These are phyloP conservation scores for Tetanocera ferruginea DNA, from an alignment of 2,888 invertebrate genomes.

Conservation along the genomic window DNA sequence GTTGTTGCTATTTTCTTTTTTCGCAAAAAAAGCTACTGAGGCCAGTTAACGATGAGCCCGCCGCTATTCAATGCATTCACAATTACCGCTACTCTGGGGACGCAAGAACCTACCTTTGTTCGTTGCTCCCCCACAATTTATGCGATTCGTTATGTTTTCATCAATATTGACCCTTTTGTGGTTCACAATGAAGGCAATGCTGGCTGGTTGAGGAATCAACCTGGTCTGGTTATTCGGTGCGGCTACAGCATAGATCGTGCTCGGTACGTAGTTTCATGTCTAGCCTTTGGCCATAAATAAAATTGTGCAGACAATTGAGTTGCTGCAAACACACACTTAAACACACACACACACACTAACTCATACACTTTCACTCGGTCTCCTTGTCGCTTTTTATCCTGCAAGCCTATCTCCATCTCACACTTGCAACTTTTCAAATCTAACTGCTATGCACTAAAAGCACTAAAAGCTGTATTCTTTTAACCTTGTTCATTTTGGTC, in stretches of 20 bases:
- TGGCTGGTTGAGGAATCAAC: background rate
- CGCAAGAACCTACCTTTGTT: background rate
- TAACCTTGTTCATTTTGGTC: constrained; percentile 17
- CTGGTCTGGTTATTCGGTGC: background rate
- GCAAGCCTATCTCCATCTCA: background rate
- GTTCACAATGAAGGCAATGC: background rate
- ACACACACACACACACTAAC: background rate
- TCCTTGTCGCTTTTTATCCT: background rate
- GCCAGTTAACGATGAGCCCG: constrained; percentile 20
- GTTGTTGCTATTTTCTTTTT: background rate
- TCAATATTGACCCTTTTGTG: constrained; percentile 36
- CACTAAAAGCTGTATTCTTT: constrained; percentile 5
- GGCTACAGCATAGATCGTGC: background rate
- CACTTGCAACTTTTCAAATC: background rate
- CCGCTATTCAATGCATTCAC: background rate
- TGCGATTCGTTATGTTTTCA: constrained; percentile 31
- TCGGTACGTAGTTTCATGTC: constrained; percentile 15
- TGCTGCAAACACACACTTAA: background rate
- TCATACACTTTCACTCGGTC: background rate
- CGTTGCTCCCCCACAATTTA: constrained; percentile 5
- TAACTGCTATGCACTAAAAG: background rate
- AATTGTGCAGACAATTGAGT: constrained; percentile 31
- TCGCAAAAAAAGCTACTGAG: background rate
- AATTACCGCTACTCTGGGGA: background rate
- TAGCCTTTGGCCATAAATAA: constrained; percentile 36